These are phyloP conservation scores for Sipha maydis DNA, from an alignment of 2,888 invertebrate genomes.

Conservation along the genomic window DNA sequence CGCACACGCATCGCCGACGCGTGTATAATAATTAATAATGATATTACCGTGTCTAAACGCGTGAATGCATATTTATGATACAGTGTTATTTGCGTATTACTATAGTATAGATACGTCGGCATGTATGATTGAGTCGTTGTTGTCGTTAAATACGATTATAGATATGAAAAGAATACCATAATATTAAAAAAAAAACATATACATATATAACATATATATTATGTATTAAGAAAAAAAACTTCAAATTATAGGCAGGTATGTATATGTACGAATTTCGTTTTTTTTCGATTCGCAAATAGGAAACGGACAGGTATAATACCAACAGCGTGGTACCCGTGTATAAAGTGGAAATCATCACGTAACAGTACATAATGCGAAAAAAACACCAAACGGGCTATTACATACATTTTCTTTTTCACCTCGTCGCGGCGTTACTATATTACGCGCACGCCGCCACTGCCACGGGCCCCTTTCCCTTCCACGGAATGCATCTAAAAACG, in stretches of 20 bases:
- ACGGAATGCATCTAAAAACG: slow-evolving; percentile 16
- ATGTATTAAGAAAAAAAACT: background rate
- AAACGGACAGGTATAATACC: background rate
- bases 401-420: slow-evolving; percentile 38
- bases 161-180: background rate
- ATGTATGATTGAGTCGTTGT: slow-evolving; percentile 27
- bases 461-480: background rate
- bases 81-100: background rate
- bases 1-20: background rate
- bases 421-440: slow-evolving; percentile 18
- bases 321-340: background rate
- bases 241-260: background rate
- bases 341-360: slow-evolving; percentile 34
- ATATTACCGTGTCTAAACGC: background rate
- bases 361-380: slow-evolving; percentile 1
- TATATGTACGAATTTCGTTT: slow-evolving; percentile 14
- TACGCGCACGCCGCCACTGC: background rate
- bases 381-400: background rate
- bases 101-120: background rate
- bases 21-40: background rate
- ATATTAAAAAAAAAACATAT: background rate
- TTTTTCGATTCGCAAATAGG: slow-evolving; percentile 38
- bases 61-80: background rate
- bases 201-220: background rate
- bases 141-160: slow-evolving; percentile 16